Conservation (phyloP, 2,797 vertebrate species). For the Adelosebastes latens region DNA sequence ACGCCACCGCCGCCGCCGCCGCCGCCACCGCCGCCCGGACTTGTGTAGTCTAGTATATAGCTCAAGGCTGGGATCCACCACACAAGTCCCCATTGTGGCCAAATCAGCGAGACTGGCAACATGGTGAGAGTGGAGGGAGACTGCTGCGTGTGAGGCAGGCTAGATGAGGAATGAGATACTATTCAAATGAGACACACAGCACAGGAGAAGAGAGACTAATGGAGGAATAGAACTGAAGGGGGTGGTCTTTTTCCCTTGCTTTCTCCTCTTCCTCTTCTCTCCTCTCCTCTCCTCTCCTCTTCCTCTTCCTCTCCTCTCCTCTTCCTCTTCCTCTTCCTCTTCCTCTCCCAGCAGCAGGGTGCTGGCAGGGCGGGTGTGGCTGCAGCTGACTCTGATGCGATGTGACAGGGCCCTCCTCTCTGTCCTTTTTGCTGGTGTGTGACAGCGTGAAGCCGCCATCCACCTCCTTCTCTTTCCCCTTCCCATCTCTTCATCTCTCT, state of each 20-base stretch:
- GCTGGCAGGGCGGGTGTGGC: conserved; percentile 56
- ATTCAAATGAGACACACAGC: conserved; percentile 32
- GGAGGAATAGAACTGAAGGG: conserved; percentile 23
- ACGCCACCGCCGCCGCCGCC: too few relatives aligned
- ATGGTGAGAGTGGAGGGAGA: conserved; percentile 1
- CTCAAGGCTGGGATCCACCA: conserved; percentile 24
- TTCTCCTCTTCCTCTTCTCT: conserved; percentile 19
- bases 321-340: not conserved
- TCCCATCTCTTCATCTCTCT: conserved; percentile 17
- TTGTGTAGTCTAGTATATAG: conserved; percentile 8
- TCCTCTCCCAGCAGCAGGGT: conserved; percentile 28
- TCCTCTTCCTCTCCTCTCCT: not conserved
- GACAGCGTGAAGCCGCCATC: conserved; percentile 65
- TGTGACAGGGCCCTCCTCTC: conserved; percentile 71
- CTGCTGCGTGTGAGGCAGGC: conserved; percentile 20
- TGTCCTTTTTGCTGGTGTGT: conserved; percentile 70
- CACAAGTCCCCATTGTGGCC: conserved; percentile 13
- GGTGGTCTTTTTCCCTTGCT: conserved; percentile 11
- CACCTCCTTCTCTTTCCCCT: conserved; percentile 39
- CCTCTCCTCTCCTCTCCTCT: not conserved
- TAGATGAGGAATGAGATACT: conserved; percentile 39
- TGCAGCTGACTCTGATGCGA: conserved; percentile 72
- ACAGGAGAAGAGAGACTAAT: conserved; percentile 39
- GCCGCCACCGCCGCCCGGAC: not conserved
- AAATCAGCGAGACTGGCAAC: conserved; percentile 33